Evolutionary conservation across 2,888 invertebrate genomes (phyloP).

Genomic region (Xanthia togata): DNA sequence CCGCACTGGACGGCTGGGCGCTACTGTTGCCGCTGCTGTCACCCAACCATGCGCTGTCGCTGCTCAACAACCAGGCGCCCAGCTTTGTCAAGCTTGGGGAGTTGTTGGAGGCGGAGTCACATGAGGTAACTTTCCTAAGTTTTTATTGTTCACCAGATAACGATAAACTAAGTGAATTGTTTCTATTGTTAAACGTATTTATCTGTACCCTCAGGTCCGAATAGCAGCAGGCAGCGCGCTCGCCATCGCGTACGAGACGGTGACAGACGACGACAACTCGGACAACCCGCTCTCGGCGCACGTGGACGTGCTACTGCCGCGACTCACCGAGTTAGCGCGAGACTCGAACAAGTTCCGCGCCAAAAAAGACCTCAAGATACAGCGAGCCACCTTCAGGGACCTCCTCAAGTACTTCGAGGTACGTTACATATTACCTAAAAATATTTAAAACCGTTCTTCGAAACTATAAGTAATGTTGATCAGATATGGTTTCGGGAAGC

Average conservation of each 20-base stretch:
- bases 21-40: constrained; percentile 95
- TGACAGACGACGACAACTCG: constrained; percentile 93
- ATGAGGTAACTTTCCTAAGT: constrained; percentile 68
- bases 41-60: constrained; percentile 91
- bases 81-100: constrained; percentile 85
- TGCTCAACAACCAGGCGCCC: constrained; percentile 80
- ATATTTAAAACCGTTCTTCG: neutral
- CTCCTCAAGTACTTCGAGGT: constrained; percentile 97
- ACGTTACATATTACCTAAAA: constrained; percentile 53
- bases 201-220: constrained; percentile 81
- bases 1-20: constrained; percentile 97
- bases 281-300: constrained; percentile 90
- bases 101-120: constrained; percentile 89
- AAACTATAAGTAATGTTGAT: neutral
- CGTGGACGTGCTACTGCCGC: constrained; percentile 92
- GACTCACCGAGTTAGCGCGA: constrained; percentile 95
- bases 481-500: neutral
- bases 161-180: neutral
- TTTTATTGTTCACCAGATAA: neutral
- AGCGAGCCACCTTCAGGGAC: constrained; percentile 98
- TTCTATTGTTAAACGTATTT: neutral
- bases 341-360: constrained; percentile 98
- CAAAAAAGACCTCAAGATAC: constrained; percentile 98
- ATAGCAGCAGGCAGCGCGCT: constrained; percentile 94
- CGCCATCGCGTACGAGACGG: constrained; percentile 94